Evolutionary conservation across 2,797 vertebrate genomes (phyloP), one percentile per base, ranked within the genome.

Genomic region (Hippoglossus hippoglossus): DNA sequence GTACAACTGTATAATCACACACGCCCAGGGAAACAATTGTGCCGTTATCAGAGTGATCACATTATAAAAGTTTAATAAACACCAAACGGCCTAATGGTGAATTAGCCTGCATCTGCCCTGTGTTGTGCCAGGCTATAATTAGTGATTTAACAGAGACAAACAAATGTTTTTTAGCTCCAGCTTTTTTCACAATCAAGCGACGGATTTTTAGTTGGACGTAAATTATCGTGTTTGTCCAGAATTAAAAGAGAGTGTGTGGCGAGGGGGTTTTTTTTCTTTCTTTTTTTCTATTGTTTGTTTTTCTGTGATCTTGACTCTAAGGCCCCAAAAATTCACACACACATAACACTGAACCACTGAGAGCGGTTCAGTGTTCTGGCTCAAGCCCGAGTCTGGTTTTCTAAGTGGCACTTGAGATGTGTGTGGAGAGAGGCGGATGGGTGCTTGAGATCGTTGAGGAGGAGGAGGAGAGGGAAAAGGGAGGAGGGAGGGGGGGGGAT

Each of bases 331-430:
- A 85, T 86, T 46, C 61, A 50, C 60, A 62, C 70, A 65, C 62
- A 63, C 52, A 46, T 74, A 84, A 82, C 75, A 75, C 68, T 74
- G 80, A 78, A 76, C 51, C 73, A 47, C 68, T 61, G 67, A 83
- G 70, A 79, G 79, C 51, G 28, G 54, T 34, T 31, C 54, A 72
- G 47, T 21, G 47, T 49, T 49, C 15, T 93, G 91, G 92, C 92
- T 87, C 75, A 4, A 81, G 88, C 82, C 81, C 69, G 81, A 73
- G 87, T 84, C 87, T 89, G 87, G 78, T 80, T 81, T 79, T 83
- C 86, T 88, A 92, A 95, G 93, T 91, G 91, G 87, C 88, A 93
- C 94, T 95, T 94, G 92, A 95, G 93, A 93, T 90, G 90, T 92
- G 79, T 90, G 78, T 91, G 79, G 84, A 89, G 88, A 77, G 90